A percentile compares a stretch with the other conserved stretches of the same genome.
Conservation (phyloP, 1,140 invertebrate genomes). For the Cyclargus thomasi region DNA sequence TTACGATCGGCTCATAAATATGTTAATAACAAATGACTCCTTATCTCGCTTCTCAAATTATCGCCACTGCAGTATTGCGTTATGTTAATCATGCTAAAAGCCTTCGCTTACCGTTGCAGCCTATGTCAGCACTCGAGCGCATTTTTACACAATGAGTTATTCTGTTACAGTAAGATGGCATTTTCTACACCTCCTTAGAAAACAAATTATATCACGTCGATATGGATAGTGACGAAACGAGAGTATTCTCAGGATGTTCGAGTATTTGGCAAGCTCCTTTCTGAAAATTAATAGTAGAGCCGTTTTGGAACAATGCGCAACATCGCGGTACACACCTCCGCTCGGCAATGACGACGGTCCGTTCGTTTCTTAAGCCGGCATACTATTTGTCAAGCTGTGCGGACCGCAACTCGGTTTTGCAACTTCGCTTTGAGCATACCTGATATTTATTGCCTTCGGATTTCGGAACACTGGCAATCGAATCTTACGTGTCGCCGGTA, state of each 20-base stretch:
- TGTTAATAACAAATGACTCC: conserved; percentile 56
- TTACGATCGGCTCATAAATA: conserved; percentile 62
- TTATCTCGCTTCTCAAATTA: conserved; percentile 53
- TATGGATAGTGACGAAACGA: not conserved
- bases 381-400: conserved; percentile 53
- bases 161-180: not conserved
- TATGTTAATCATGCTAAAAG: conserved; percentile 29
- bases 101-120: conserved; percentile 23
- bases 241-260: not conserved
- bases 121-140: conserved; percentile 20
- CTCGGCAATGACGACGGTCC: conserved; percentile 11
- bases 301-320: not conserved
- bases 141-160: not conserved
- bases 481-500: conserved; percentile 16
- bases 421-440: conserved; percentile 52
- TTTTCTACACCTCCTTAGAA: not conserved
- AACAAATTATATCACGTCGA: not conserved
- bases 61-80: conserved; percentile 39
- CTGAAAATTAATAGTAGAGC: not conserved
- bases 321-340: conserved; percentile 24
- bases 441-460: conserved; percentile 53
- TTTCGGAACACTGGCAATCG: conserved; percentile 41
- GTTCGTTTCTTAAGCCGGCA: conserved; percentile 30
- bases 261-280: not conserved
- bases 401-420: conserved; percentile 55